Evolutionary conservation across 2,888 invertebrate genomes (phyloP), one percentile per base, ranked within the genome.

Genomic region (Oxytorus armatus): DNA sequence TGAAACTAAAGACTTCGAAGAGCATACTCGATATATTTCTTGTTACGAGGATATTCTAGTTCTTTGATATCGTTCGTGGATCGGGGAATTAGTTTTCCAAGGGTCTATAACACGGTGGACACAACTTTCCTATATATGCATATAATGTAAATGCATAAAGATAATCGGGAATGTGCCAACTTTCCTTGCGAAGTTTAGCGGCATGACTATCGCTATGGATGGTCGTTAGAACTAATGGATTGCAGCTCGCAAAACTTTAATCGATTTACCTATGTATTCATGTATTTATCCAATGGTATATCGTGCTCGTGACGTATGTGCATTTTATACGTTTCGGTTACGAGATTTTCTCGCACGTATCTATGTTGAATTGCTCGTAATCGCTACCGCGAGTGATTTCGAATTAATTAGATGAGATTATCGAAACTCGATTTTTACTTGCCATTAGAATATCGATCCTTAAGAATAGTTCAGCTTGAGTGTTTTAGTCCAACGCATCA

Each of bases 161-260:
- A 18, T 29, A 36, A 78, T 55, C 36, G 25, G 29, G 47, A 63
- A 59, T 61, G 55, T 42, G 18, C 4, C 23, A 2, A 63, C 10
- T 47, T 25, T 23, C 63, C 47, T 79, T 65, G 47, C 49, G 63
- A 79, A 63, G 65, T 65, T 33, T 23, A 47, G 21, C 68, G 47
- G 33, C 66, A 61, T 16, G 51, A 68, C 44, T 44, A 18, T 8
- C 65, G 23, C 49, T 68, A 18, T n/a, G 16, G 68, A 78, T 47
- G 47, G 25, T 74, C 61, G 68, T 74, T 68, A 78, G 29, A 55
- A 44, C 53, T 68, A 78, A 78, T 78, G 65, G 72, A 77, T 72
- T 78, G 51, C 36, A 25, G 23, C 29, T 42, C 42, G 36, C 66
- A 49, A 66, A 69, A 68, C 68, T 36, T 72, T 72, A 47, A 78